These are phyloP conservation scores for Burhinus oedicnemus DNA, from an alignment of 2,113 vertebrate genomes.

Conservation along the genomic window DNA sequence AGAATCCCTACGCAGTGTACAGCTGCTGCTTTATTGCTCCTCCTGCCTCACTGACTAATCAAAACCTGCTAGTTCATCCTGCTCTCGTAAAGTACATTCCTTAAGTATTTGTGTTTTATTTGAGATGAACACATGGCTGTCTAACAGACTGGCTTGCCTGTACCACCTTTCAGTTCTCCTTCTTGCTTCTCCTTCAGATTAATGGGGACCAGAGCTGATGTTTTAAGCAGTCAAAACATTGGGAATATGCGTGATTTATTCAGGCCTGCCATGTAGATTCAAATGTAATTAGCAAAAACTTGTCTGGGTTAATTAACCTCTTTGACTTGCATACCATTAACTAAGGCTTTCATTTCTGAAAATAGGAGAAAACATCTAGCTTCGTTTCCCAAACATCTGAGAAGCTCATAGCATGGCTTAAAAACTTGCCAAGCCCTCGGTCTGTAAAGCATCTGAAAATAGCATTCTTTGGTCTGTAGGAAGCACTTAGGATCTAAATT, in stretches of 20 bases:
- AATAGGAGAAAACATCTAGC: background rate
- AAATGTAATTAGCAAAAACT: background rate
- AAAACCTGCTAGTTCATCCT: background rate
- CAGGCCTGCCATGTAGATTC: background rate
- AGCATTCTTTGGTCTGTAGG: background rate
- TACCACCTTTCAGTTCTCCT: background rate
- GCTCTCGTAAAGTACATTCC: background rate
- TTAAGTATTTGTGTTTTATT: background rate
- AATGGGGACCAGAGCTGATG: background rate
- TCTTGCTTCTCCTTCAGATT: background rate
- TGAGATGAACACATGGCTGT: background rate
- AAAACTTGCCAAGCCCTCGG: background rate
- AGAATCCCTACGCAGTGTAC: accelerated
- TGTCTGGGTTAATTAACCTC: background rate
- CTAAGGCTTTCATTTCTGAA: background rate
- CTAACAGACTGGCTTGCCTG: accelerated
- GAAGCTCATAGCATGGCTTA: background rate
- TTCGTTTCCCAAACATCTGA: background rate
- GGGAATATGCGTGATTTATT: background rate
- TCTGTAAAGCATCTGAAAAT: background rate
- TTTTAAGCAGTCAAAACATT: background rate
- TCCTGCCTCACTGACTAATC: background rate
- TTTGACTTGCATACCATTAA: background rate
- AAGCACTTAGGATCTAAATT: background rate
- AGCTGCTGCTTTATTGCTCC: background rate